Evolutionary conservation across 2,888 invertebrate species (phyloP).

Genomic region (Fragum fragum): DNA sequence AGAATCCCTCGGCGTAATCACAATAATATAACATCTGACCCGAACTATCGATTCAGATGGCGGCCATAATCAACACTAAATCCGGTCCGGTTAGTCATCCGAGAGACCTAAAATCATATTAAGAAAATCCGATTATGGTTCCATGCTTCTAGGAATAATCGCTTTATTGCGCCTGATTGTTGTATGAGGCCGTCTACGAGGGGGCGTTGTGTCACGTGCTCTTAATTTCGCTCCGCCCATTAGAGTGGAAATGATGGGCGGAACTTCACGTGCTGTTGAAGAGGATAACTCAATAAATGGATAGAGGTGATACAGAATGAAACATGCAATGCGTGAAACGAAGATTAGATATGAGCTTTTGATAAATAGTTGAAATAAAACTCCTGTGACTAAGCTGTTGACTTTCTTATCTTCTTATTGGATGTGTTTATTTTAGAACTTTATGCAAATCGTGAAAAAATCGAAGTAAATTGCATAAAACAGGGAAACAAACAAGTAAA

Average conservation of each 20-base stretch:
- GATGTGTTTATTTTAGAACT: too few species aligned
- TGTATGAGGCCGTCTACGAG: background rate
- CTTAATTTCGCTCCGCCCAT: background rate
- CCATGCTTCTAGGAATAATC: slow-evolving; percentile 42
- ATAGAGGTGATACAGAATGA: too few species aligned
- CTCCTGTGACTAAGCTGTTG: too few species aligned
- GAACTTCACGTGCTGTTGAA: slow-evolving; percentile 13
- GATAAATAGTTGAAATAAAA: too few species aligned
- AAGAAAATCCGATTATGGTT: slow-evolving; percentile 41
- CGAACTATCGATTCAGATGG: slow-evolving; percentile 17
- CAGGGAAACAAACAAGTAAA: too few species aligned
- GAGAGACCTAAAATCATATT: slow-evolving; percentile 42
- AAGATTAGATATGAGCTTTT: too few species aligned
- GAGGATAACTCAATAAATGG: too few species aligned
- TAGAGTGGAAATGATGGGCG: background rate
- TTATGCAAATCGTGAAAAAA: too few species aligned
- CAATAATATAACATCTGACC: slow-evolving; percentile 32
- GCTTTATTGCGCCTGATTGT: slow-evolving; percentile 42
- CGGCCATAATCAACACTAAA: slow-evolving; percentile 37
- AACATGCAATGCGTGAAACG: too few species aligned
- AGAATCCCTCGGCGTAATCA: slow-evolving; percentile 20
- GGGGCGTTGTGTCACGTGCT: slow-evolving; percentile 16
- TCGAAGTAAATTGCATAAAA: too few species aligned
- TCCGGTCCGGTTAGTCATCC: slow-evolving; percentile 38
- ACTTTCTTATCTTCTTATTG: too few species aligned